Percentiles rank a stretch among this genome's conserved stretches.
These are phyloP conservation scores for Psittacus erithacus DNA, from an alignment of 2,113 vertebrate species.

Conservation along the genomic window DNA sequence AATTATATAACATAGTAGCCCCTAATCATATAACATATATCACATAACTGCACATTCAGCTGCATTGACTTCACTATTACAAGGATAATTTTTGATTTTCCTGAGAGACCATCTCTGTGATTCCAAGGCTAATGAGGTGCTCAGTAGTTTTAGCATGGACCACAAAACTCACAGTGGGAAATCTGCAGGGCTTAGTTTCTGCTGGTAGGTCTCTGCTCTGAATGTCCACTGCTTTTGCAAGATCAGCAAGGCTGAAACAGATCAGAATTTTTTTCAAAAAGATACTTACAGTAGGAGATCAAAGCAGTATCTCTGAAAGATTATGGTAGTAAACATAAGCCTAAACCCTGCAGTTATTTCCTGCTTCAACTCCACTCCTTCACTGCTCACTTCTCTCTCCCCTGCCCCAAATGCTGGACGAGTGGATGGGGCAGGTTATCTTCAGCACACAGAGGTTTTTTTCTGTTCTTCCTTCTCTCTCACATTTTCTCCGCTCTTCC, in stretches of 20 bases:
- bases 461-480: background rate
- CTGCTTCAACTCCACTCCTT: background rate
- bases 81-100: background rate
- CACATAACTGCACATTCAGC: background rate
- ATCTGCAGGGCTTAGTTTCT: background rate
- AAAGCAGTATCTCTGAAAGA: background rate
- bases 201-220: background rate
- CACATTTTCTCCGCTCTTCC: background rate
- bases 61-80: background rate
- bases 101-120: background rate
- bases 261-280: background rate
- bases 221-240: background rate
- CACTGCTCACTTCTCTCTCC: background rate
- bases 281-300: background rate
- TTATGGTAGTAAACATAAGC: background rate
- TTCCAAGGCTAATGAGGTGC: background rate
- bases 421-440: background rate
- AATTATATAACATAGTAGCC: background rate
- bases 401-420: rapidly evolving
- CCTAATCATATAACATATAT: background rate
- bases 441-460: background rate
- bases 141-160: rapidly evolving
- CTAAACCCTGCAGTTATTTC: background rate
- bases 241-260: background rate
- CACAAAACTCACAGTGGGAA: background rate